Evolutionary conservation across 2,797 vertebrate genomes (phyloP).

Genomic region (Ispidina picta): DNA sequence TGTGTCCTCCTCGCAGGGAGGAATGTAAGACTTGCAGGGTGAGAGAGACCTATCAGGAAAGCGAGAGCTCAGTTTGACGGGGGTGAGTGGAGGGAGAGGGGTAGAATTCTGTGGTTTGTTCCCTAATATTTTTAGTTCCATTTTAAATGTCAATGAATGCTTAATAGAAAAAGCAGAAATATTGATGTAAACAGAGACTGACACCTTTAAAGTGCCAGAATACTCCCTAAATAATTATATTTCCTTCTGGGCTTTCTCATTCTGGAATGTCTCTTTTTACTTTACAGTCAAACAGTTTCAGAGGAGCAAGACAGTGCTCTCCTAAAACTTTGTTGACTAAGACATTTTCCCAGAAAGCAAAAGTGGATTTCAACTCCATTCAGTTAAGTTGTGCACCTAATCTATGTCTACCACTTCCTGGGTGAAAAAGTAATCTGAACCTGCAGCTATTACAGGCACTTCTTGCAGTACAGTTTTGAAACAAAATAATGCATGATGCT

Average conservation of each 20-base stretch:
- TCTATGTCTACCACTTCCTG: neutral
- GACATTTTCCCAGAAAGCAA: neutral
- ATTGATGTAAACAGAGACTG: neutral
- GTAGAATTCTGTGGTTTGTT: neutral
- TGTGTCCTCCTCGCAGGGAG: neutral
- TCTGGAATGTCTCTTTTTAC: neutral
- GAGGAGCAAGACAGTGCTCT: neutral
- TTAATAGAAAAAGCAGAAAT: neutral
- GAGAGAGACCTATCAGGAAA: neutral
- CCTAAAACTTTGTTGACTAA: neutral
- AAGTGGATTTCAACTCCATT: neutral
- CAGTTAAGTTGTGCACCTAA: neutral
- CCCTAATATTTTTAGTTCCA: neutral
- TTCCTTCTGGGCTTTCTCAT: neutral
- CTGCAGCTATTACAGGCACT: neutral
- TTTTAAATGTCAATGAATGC: neutral
- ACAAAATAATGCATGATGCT: neutral
- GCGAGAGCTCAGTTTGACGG: neutral
- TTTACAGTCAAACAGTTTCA: neutral
- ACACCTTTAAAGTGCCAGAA: neutral
- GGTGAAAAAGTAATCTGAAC: neutral
- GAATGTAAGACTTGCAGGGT: neutral
- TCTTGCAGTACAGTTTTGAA: neutral
- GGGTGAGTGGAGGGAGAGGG: no score
- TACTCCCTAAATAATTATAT: neutral